Evolutionary conservation across 2,888 invertebrate genomes (phyloP).

Genomic region (Parascotia fuliginaria): DNA sequence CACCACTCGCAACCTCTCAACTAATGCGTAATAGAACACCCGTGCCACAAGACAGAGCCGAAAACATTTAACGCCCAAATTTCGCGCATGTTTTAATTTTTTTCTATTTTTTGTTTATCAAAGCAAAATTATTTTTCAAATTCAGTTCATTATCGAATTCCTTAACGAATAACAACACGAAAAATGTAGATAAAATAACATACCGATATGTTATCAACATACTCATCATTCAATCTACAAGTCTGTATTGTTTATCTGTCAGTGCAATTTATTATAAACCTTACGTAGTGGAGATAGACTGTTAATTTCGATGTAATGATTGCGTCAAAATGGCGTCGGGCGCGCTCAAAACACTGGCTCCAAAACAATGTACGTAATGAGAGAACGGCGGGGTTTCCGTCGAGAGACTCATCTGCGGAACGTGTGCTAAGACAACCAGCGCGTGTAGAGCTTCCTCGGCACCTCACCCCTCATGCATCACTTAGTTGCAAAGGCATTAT

Average conservation of each 20-base stretch:
- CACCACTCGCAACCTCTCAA: conserved; percentile 39
- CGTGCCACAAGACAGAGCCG: conserved; percentile 13
- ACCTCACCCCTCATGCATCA: conserved; percentile 30
- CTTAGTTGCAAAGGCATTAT: conserved; percentile 43
- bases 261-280: conserved; percentile 30
- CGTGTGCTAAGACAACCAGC: conserved; percentile 54
- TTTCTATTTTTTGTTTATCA: conserved; percentile 22
- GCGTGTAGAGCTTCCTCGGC: conserved; percentile 43
- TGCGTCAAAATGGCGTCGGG: conserved; percentile 49
- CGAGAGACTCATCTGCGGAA: conserved; percentile 63
- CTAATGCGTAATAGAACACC: conserved; percentile 35
- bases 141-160: conserved; percentile 37
- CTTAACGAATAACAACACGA: conserved; percentile 34
- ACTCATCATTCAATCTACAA: conserved; percentile 47
- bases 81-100: conserved; percentile 1
- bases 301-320: conserved; percentile 32
- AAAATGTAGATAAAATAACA: conserved; percentile 37
- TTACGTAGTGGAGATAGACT: conserved; percentile 37
- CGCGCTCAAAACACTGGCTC: conserved; percentile 61
- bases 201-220: conserved; percentile 43
- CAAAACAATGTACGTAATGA: conserved; percentile 65
- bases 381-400: conserved; percentile 63
- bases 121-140: conserved; percentile 16
- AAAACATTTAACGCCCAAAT: background rate
- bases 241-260: conserved; percentile 38